phyloP scores from a whole-genome alignment of 2,113 vertebrate species.

The Tachycineta bicolor region DNA sequence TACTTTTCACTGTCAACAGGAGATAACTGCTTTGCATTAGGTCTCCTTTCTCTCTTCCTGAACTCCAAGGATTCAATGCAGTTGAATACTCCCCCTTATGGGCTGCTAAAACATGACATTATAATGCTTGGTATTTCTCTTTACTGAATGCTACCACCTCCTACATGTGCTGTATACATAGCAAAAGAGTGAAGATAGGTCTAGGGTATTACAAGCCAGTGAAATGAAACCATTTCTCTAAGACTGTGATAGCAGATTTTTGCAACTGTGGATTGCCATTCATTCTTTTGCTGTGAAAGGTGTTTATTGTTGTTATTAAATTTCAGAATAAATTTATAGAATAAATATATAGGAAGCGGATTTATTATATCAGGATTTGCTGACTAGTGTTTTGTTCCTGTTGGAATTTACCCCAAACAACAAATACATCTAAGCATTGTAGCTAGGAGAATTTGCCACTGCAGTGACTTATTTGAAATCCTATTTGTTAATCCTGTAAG shows the following conservation, averaged over 20 bases:
- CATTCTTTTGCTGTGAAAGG: neutral
- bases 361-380: neutral
- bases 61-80: neutral
- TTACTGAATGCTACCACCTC: neutral
- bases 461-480: neutral
- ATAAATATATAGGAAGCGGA: neutral
- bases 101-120: neutral
- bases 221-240: neutral
- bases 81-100: conserved; percentile 31
- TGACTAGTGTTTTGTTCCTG: neutral
- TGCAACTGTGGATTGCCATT: neutral
- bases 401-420: neutral
- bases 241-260: neutral
- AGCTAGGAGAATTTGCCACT: neutral
- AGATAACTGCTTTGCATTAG: neutral
- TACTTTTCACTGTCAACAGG: neutral
- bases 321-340: neutral
- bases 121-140: neutral
- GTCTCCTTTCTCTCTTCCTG: neutral
- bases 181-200: neutral
- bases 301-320: neutral
- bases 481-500: neutral
- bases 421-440: neutral
- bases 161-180: neutral
- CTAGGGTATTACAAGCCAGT: neutral